These are phyloP conservation scores for Fringilla coelebs DNA, from an alignment of 2,797 vertebrate genomes.

Conservation along the genomic window DNA sequence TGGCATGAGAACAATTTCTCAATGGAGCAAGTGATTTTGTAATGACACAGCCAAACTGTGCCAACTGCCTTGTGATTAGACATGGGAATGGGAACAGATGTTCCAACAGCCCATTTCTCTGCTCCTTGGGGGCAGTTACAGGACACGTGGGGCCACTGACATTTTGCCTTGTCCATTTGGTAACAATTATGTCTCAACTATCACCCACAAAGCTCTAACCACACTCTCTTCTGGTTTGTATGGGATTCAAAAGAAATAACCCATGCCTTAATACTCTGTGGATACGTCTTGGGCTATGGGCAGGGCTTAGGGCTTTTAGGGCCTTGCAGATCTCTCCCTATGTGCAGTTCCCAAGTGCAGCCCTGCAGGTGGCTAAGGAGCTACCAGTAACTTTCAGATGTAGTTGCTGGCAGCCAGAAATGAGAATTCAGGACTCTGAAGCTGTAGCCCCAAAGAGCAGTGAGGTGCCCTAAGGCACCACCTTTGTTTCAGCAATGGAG, in stretches of 20 bases:
- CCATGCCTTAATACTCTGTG: neutral
- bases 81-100: neutral
- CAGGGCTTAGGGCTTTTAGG: neutral
- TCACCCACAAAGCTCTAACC: neutral
- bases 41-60: neutral
- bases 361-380: neutral
- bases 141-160: fast-evolving
- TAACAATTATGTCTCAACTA: too few relatives aligned
- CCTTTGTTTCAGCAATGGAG: neutral
- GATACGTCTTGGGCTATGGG: neutral
- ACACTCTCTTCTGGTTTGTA: neutral
- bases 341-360: neutral
- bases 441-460: neutral
- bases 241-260: neutral
- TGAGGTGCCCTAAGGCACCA: neutral
- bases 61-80: neutral
- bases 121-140: neutral
- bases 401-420: neutral
- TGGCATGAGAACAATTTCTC: neutral
- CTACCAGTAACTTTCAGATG: neutral
- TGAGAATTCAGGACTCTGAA: neutral
- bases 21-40: neutral
- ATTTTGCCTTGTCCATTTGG: neutral
- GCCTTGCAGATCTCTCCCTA: neutral
- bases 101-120: neutral